Percentiles rank a stretch among this genome's conserved stretches.
phyloP scores from a whole-genome alignment of 2,888 invertebrate genomes.

The Mantis religiosa region DNA sequence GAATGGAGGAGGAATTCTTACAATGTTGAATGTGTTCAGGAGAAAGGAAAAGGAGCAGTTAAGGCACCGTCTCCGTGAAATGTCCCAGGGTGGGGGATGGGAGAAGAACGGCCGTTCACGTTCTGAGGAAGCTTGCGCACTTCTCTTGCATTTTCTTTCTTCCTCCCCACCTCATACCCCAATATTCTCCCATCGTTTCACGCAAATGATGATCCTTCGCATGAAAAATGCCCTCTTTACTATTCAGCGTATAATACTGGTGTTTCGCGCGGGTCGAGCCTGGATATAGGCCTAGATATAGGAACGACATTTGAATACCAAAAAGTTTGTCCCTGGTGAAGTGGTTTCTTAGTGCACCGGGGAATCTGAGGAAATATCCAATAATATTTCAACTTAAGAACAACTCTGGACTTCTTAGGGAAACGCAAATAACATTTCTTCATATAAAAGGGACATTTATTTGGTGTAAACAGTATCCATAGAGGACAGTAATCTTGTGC shows the following conservation, averaged over 20 bases:
- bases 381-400: constrained; percentile 1
- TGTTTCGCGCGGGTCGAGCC: background rate
- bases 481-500: background rate
- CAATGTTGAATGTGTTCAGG: background rate
- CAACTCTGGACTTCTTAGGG: background rate
- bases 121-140: background rate
- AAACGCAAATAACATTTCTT: background rate
- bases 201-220: constrained; percentile 19
- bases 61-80: too few relatives aligned
- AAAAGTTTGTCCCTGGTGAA: background rate
- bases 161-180: background rate
- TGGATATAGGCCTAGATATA: constrained; percentile 13
- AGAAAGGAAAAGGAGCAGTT: background rate
- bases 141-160: background rate
- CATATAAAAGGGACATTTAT: background rate
- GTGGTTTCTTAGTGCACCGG: background rate
- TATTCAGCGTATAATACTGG: constrained; percentile 19
- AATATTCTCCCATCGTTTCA: constrained; percentile 15
- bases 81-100: too few relatives aligned
- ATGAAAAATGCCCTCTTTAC: constrained; percentile 18
- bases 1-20: background rate
- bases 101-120: background rate
- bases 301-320: constrained; percentile 18
- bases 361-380: constrained; percentile 8
- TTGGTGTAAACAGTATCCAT: background rate